Evolutionary conservation across 2,888 invertebrate genomes (phyloP).

Genomic region (Caenorhabditis angaria): DNA sequence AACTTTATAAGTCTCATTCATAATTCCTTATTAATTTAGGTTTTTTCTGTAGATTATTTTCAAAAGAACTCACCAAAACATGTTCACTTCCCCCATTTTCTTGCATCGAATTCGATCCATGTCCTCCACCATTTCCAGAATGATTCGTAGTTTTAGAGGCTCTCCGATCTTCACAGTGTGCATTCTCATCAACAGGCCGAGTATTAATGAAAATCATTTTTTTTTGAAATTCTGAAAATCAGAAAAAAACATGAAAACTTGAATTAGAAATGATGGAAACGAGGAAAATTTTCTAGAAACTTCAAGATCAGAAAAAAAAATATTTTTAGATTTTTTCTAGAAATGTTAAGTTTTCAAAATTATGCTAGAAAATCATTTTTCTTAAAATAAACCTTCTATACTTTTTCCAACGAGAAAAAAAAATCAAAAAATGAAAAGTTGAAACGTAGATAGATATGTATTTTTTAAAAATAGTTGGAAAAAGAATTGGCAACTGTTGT

Average conservation of each 20-base stretch:
- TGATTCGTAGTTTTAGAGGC: constrained; percentile 43
- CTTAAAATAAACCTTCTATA: too few relatives aligned
- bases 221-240: not conserved
- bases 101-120: too few relatives aligned
- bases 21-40: not conserved
- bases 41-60: not conserved
- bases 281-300: too few relatives aligned
- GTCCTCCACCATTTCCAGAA: constrained; percentile 17
- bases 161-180: constrained; percentile 30
- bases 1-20: not conserved
- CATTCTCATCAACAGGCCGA: constrained; percentile 52
- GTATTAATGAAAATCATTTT: constrained; percentile 56
- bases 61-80: constrained; percentile 25
- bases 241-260: not conserved
- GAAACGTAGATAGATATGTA: too few relatives aligned
- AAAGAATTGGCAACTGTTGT: not conserved
- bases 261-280: too few relatives aligned
- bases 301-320: too few relatives aligned
- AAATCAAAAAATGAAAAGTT: too few relatives aligned
- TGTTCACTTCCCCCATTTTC: constrained; percentile 14
- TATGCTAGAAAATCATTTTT: too few relatives aligned
- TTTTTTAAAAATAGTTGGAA: not conserved
- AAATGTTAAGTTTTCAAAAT: too few relatives aligned
- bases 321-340: too few relatives aligned
- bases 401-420: too few relatives aligned